Evolutionary conservation across 2,888 invertebrate genomes (phyloP), one percentile per base, ranked within the genome.

Genomic region (Pedicia rivosa): DNA sequence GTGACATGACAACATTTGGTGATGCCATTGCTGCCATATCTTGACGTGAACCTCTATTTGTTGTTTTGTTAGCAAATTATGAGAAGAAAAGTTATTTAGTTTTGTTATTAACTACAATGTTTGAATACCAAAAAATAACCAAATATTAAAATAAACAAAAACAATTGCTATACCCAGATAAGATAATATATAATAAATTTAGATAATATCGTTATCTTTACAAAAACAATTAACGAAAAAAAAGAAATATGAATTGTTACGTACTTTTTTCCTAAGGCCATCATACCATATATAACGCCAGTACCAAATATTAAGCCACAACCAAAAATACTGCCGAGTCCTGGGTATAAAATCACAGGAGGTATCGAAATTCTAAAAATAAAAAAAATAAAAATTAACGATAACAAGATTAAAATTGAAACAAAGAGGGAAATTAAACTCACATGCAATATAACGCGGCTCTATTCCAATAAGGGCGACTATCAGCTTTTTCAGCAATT

Each of bases 191-290:
- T 8, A 24, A 24, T 5, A 24, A 5, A 24, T 5, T 10, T 5
- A 24, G n/a, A 24, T 8, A 20, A 20, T 6, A 20, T 20, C 8
- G n/a, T n/a, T n/a, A n/a, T n/a, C n/a, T n/a, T n/a, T n/a, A n/a
- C n/a, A n/a, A n/a, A n/a, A n/a, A n/a, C n/a, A n/a, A n/a, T n/a
- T n/a, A n/a, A n/a, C n/a, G 8, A 20, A 20, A 5, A 20, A 20
- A 20, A 20, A 6, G 8, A 20, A 33, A 35, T 35, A 38, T 26
- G 35, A 36, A 42, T 39, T 30, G 29, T 20, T 52, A 79, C 87
- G 79, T 65, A 92, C 91, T 94, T 94, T 65, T 78, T 87, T 46
- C 94, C 94, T 43, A 94, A 70, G 36, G 90, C 79, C 84, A 94
- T 88, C 74, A 92, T 77, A 49, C 90, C 91, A 60, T 94, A 94